Evolutionary conservation across 2,113 vertebrate species (phyloP).

Genomic region (Perca flavescens): DNA sequence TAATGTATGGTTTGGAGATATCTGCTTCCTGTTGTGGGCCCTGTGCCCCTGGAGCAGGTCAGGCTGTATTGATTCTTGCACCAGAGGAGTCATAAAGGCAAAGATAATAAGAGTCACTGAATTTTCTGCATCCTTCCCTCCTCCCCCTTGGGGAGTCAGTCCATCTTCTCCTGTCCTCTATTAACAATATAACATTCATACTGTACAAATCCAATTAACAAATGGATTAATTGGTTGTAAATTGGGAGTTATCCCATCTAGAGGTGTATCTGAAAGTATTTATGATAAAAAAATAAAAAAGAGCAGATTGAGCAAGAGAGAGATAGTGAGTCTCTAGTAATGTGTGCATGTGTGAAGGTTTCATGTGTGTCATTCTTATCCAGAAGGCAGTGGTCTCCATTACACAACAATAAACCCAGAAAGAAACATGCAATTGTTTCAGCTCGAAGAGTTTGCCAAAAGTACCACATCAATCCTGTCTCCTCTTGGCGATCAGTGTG

Average conservation of each 20-base stretch:
- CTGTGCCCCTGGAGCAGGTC: constrained; percentile 80
- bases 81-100: constrained; percentile 80
- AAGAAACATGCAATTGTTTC: constrained; percentile 11
- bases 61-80: constrained; percentile 88
- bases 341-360: constrained; percentile 38
- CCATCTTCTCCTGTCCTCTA: constrained; percentile 27
- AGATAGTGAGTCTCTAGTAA: not conserved
- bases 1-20: constrained; percentile 90
- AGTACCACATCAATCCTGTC: not conserved
- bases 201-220: constrained; percentile 28
- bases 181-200: constrained; percentile 1
- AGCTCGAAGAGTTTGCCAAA: constrained; percentile 2
- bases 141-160: constrained; percentile 43
- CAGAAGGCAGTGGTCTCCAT: constrained; percentile 17
- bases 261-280: not conserved
- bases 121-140: constrained; percentile 60
- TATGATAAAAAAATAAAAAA: not conserved
- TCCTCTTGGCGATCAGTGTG: constrained; percentile 20
- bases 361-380: constrained; percentile 3
- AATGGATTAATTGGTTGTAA: constrained; percentile 1
- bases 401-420: constrained; percentile 19
- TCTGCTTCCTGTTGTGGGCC: constrained; percentile 85
- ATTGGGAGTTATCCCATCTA: not conserved
- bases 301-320: not conserved
- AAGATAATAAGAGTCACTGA: constrained; percentile 79